phyloP scores from a whole-genome alignment of 2,797 vertebrate genomes.

The Prionace glauca region DNA sequence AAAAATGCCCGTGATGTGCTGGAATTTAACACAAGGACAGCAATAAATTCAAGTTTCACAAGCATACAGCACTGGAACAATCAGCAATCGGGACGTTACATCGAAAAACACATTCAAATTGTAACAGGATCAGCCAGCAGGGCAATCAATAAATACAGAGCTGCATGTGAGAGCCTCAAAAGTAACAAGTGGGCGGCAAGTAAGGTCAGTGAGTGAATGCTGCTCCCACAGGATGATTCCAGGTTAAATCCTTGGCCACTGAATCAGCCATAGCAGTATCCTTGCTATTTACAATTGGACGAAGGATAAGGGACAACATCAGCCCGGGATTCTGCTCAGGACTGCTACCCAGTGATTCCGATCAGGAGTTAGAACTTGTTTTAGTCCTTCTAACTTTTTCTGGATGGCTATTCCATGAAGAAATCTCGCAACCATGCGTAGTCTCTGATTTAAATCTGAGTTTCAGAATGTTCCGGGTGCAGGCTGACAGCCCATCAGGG shows the following conservation, averaged over 20 bases:
- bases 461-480: too few relatives aligned
- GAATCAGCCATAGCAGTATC: not conserved
- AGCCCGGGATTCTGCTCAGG: not conserved
- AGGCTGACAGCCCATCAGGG: too few relatives aligned
- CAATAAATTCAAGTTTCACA: constrained; percentile 21
- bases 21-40: not conserved
- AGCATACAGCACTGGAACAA: not conserved
- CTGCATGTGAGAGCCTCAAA: not conserved
- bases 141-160: not conserved
- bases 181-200: not conserved
- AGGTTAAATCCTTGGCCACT: not conserved
- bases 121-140: not conserved
- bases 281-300: not conserved
- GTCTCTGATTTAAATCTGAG: too few relatives aligned
- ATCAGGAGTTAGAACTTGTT: too few relatives aligned
- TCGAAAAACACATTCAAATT: not conserved
- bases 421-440: too few relatives aligned
- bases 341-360: not conserved
- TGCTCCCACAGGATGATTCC: not conserved
- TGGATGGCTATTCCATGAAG: too few relatives aligned
- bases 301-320: not conserved
- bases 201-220: not conserved
- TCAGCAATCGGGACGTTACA: not conserved
- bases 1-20: not conserved
- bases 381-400: too few relatives aligned